Evolutionary conservation across 2,797 vertebrate genomes (phyloP), one percentile per base, ranked within the genome.

Genomic region (Chrosomus eos): DNA sequence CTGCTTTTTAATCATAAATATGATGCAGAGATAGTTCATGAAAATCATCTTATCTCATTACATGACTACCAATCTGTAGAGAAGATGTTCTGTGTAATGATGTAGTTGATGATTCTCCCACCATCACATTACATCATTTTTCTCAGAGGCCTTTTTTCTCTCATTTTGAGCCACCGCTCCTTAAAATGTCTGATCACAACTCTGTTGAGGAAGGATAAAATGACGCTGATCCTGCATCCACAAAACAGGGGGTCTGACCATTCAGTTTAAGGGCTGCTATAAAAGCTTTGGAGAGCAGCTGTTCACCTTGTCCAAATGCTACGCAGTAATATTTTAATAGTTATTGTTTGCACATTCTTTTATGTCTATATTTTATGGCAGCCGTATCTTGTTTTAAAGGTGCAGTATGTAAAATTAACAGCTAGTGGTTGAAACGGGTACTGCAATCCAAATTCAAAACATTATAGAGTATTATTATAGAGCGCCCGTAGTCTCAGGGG

Each of bases 231-330:
- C 33, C 58, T 26, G 66, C n/a, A 55, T 40, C 43, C 62, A 62
- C 19, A 58, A 55, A 58, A 28, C 53, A 45, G n/a, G 53, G 18
- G 66, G 53, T 8, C 33, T 36, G 40, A 66, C 40, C 19, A 48
- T 51, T 75, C 14, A 66, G 19, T 83, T 83, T 66, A 66, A 75
- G 60, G 43, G n/a, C 81, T 67, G 31, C 40, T 51, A 7, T 75
- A 51, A 83, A 75, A 36, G 21, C 9, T 74, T 66, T 66, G 81
- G 16, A 38, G 40, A 66, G 62, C 58, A 82, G 38, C 72, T 72
- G 68, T 73, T 64, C 33, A 64, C 33, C 1, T 14, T 78, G 58
- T 78, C n/a, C 58, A 78, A 78, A 43, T 64, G 58, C 58, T 21
- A n/a, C 13, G 28, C 58, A 26, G 28, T 82, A 66, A 74, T 51